Conservation (phyloP, 2,888 invertebrate species). For the Cyrtodaria siliqua region DNA sequence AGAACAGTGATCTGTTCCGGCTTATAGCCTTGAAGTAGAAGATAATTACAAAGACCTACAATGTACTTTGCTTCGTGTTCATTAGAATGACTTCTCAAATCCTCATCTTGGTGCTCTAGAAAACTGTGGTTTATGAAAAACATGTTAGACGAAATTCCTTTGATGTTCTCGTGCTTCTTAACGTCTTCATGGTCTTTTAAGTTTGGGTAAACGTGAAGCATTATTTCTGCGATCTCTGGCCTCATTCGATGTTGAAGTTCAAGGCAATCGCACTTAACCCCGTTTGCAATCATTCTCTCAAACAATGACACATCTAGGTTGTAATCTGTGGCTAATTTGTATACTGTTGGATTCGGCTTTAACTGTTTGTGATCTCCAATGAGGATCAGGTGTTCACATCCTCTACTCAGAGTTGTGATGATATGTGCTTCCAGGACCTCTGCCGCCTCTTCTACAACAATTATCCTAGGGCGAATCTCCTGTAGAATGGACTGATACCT, state of each 20-base stretch:
- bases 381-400: slow-evolving; percentile 93
- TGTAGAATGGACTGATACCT: slow-evolving; percentile 86
- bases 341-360: slow-evolving; percentile 91
- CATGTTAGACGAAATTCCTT: slow-evolving; percentile 74
- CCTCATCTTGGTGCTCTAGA: slow-evolving; percentile 76
- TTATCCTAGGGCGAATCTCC: slow-evolving; percentile 85
- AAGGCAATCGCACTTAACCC: slow-evolving; percentile 88
- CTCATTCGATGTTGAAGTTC: slow-evolving; percentile 88
- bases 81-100: slow-evolving; percentile 76
- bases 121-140: slow-evolving; percentile 79
- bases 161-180: slow-evolving; percentile 64
- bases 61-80: slow-evolving; percentile 78
- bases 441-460: slow-evolving; percentile 94
- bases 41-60: slow-evolving; percentile 73
- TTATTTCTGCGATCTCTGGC: slow-evolving; percentile 81
- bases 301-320: slow-evolving; percentile 93
- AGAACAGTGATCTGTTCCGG: slow-evolving; percentile 79
- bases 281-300: slow-evolving; percentile 91
- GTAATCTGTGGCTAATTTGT: slow-evolving; percentile 89
- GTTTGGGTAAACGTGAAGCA: slow-evolving; percentile 71
- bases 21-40: slow-evolving; percentile 80
- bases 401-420: slow-evolving; percentile 90
- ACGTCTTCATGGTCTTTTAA: slow-evolving; percentile 75
- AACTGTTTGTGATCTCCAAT: slow-evolving; percentile 95
- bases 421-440: slow-evolving; percentile 95